These are phyloP conservation scores for Lepidurus apus DNA, from an alignment of 1,140 invertebrate species.

Conservation along the genomic window DNA sequence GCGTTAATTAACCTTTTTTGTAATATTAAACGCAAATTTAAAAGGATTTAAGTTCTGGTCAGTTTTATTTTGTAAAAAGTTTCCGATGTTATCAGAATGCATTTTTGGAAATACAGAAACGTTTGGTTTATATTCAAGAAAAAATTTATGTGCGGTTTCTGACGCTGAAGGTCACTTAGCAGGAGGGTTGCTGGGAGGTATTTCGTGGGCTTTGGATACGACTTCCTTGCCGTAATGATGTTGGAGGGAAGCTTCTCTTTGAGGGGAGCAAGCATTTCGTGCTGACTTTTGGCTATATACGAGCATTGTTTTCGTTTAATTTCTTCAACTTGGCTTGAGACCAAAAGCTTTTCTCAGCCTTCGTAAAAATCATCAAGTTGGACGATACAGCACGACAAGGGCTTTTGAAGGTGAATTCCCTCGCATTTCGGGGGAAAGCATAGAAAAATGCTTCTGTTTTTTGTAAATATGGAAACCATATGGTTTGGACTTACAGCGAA, in stretches of 20 bases:
- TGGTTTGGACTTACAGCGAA: too few relatives aligned
- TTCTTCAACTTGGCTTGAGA: background rate
- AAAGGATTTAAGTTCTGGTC: background rate
- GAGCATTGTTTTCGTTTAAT: background rate
- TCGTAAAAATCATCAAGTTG: background rate
- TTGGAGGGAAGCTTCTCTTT: background rate
- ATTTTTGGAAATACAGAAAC: slow-evolving; percentile 1
- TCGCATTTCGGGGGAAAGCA: background rate
- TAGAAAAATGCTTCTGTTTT: background rate
- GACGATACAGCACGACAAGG: background rate
- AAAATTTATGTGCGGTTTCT: background rate
- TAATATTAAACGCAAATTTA: background rate
- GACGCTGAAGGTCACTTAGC: background rate
- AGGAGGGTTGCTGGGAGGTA: background rate
- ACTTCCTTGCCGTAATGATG: background rate
- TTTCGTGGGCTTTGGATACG: background rate
- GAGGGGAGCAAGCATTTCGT: background rate
- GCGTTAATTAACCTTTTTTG: background rate
- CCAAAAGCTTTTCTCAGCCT: background rate
- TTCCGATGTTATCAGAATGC: background rate
- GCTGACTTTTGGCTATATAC: background rate
- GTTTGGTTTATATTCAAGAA: background rate
- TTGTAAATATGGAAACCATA: too few relatives aligned
- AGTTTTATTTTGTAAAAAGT: background rate
- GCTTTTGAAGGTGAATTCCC: background rate